phyloP scores from a whole-genome alignment of 2,888 invertebrate species.

The Tuta absoluta region DNA sequence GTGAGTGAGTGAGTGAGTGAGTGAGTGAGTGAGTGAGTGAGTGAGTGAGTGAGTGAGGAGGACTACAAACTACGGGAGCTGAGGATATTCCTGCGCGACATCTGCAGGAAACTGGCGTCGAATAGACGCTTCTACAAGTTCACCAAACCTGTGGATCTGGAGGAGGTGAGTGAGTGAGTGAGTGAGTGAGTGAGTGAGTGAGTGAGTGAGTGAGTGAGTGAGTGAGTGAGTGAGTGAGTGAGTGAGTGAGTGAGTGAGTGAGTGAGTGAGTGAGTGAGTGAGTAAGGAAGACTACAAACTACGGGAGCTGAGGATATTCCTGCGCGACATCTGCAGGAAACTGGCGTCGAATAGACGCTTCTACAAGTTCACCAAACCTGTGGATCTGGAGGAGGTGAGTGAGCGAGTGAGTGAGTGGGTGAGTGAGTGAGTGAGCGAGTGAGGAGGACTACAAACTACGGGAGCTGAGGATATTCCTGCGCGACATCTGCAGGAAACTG shows the following conservation, averaged over 20 bases:
- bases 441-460: slow-evolving; percentile 90
- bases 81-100: slow-evolving; percentile 92
- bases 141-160: slow-evolving; percentile 92
- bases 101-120: slow-evolving; percentile 90
- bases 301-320: too few relatives aligned
- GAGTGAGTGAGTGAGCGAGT: slow-evolving; percentile 48
- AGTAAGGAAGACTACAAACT: too few relatives aligned
- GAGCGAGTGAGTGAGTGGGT: slow-evolving; percentile 5
- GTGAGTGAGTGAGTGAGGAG: slow-evolving; percentile 86
- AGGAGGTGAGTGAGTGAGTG: slow-evolving; percentile 80
- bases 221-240: too few relatives aligned
- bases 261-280: too few relatives aligned
- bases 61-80: slow-evolving; percentile 91
- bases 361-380: too few relatives aligned
- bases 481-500: slow-evolving; percentile 92
- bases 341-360: too few relatives aligned
- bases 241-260: too few relatives aligned
- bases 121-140: slow-evolving; percentile 93
- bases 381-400: too few relatives aligned
- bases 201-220: too few relatives aligned
- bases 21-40: too few relatives aligned
- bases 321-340: too few relatives aligned
- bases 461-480: slow-evolving; percentile 91
- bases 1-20: too few relatives aligned
- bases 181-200: not conserved